Evolutionary conservation across 2,797 vertebrate species (phyloP).

Genomic region (Todus mexicanus): DNA sequence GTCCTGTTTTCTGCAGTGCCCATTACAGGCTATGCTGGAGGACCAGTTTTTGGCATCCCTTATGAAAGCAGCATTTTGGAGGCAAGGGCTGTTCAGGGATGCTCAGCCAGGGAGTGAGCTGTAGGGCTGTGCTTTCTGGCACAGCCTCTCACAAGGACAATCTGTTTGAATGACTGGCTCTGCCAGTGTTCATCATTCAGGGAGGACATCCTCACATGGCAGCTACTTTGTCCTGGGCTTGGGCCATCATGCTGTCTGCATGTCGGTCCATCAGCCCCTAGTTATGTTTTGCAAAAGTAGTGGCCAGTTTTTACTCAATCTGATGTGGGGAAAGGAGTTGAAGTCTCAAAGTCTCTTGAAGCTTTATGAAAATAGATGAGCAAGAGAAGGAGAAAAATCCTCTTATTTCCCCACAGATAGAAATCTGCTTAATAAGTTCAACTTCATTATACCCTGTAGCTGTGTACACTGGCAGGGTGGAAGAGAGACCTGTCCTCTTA

Average conservation of each 20-base stretch:
- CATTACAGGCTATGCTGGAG: background rate
- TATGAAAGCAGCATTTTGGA: background rate
- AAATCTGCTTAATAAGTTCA: background rate
- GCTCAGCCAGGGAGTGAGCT: background rate
- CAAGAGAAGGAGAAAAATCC: background rate
- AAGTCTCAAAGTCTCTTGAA: background rate
- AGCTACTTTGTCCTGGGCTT: background rate
- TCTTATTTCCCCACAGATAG: background rate
- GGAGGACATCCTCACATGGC: background rate
- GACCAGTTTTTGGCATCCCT: background rate
- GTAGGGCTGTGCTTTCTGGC: background rate
- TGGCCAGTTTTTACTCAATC: background rate
- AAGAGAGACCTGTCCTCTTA: background rate
- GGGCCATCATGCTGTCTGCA: background rate
- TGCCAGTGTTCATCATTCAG: background rate
- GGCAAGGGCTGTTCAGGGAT: background rate
- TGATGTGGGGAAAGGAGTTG: background rate
- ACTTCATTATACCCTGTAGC: background rate
- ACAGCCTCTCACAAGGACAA: background rate
- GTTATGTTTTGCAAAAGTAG: background rate
- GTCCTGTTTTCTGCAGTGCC: background rate
- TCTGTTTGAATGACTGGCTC: background rate
- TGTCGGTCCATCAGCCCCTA: background rate
- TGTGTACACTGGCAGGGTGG: rapidly evolving
- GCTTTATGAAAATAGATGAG: background rate